Evolutionary conservation across 2,888 invertebrate genomes (phyloP).

Genomic region (Chesias legatella): DNA sequence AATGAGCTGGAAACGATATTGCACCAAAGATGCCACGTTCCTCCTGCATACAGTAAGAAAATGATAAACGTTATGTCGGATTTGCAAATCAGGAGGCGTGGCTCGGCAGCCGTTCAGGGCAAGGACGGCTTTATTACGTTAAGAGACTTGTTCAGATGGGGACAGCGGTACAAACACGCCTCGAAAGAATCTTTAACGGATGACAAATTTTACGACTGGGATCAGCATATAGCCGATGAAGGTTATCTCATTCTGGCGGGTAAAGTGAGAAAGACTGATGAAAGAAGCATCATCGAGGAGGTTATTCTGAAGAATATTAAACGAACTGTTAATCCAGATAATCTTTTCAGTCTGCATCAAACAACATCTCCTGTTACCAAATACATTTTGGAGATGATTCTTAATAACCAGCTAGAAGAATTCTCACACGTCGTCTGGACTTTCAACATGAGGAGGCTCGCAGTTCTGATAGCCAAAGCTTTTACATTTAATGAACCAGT

Average conservation of each 20-base stretch:
- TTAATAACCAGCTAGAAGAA: constrained; percentile 73
- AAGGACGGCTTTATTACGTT: constrained; percentile 96
- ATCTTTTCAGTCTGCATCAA: constrained; percentile 85
- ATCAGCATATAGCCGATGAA: constrained; percentile 97
- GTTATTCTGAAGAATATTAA: constrained; percentile 90
- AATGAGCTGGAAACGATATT: constrained; percentile 93
- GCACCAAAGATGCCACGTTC: constrained; percentile 92
- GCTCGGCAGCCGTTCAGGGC: constrained; percentile 93
- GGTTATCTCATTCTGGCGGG: constrained; percentile 97
- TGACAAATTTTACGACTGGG: constrained; percentile 93
- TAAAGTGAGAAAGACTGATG: constrained; percentile 91
- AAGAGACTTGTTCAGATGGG: constrained; percentile 98
- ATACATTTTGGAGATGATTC: constrained; percentile 83
- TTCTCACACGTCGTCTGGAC: constrained; percentile 97
- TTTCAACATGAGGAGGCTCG: constrained; percentile 90
- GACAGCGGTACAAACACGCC: constrained; percentile 92
- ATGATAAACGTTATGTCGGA: constrained; percentile 96
- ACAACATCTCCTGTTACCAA: constrained; percentile 89
- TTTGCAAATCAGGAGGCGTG: constrained; percentile 89
- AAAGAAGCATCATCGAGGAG: constrained; percentile 89
- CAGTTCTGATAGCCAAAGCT: constrained; percentile 89
- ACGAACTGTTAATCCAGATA: constrained; percentile 84
- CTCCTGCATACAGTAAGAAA: constrained; percentile 92
- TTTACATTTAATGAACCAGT: constrained; percentile 96
- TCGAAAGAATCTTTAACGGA: constrained; percentile 76